Percentiles rank a stretch among this genome's conserved stretches.
Conservation (phyloP, 2,888 invertebrate genomes). For the Acleris cristana region DNA sequence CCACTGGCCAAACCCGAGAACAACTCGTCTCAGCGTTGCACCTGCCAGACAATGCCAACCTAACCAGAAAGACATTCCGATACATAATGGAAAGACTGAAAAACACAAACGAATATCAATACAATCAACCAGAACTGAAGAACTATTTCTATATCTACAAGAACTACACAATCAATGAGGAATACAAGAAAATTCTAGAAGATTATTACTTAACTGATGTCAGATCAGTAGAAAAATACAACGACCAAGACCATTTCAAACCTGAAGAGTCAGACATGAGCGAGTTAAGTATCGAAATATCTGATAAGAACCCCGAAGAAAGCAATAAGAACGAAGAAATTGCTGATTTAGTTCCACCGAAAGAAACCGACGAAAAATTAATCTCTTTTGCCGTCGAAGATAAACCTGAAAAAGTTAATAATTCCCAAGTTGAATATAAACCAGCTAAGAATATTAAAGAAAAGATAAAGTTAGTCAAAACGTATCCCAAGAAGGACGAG, state of each 20-base stretch:
- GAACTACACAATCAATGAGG: slow-evolving; percentile 85
- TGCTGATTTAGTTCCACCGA: slow-evolving; percentile 65
- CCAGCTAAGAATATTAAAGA: slow-evolving; percentile 80
- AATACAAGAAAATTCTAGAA: slow-evolving; percentile 83
- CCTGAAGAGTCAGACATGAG: slow-evolving; percentile 58
- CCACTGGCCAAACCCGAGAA: slow-evolving; percentile 83
- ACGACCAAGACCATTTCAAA: slow-evolving; percentile 57
- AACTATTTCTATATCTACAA: slow-evolving; percentile 88
- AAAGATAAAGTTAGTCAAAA: slow-evolving; percentile 81
- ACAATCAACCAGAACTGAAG: slow-evolving; percentile 84
- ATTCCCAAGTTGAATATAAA: slow-evolving; percentile 64
- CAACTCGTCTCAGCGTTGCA: slow-evolving; percentile 83
- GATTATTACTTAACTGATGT: slow-evolving; percentile 86
- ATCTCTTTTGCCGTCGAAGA: slow-evolving; percentile 80
- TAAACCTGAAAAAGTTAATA: slow-evolving; percentile 71
- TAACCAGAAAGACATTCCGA: slow-evolving; percentile 75
- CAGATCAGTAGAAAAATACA: slow-evolving; percentile 79
- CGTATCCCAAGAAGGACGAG: slow-evolving; percentile 75
- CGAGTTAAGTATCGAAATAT: slow-evolving; percentile 60
- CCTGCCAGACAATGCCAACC: slow-evolving; percentile 76
- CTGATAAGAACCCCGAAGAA: slow-evolving; percentile 62
- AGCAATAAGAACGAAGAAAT: slow-evolving; percentile 59
- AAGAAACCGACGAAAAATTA: slow-evolving; percentile 81
- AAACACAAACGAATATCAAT: slow-evolving; percentile 75
- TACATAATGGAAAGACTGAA: slow-evolving; percentile 79